Evolutionary conservation across 2,113 vertebrate genomes (phyloP).

Genomic region (Eudyptes chrysolophus): DNA sequence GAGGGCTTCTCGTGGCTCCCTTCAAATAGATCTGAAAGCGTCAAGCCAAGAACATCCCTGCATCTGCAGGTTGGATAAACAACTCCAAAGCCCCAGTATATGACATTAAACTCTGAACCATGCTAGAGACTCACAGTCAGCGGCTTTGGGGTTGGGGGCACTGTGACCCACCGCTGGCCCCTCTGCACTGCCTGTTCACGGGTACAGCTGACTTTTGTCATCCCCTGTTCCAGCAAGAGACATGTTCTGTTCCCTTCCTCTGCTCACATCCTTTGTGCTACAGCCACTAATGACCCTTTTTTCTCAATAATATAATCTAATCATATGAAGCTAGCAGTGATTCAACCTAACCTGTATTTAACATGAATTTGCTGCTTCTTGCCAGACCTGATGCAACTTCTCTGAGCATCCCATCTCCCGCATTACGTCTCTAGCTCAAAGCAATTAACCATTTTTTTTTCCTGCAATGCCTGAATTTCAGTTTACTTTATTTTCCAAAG

Average conservation of each 20-base stretch:
- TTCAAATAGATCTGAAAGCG: accelerated
- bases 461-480: background rate
- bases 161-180: background rate
- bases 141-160: accelerated
- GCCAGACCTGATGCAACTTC: constrained; percentile 9
- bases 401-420: background rate
- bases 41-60: background rate
- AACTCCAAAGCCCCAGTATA: background rate
- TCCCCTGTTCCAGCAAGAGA: background rate
- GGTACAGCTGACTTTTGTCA: background rate
- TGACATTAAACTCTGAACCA: background rate
- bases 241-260: background rate
- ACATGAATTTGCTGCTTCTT: background rate
- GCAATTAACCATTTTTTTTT: background rate
- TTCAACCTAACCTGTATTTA: constrained; percentile 3
- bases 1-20: background rate
- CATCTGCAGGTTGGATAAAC: accelerated
- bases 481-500: constrained; percentile 27
- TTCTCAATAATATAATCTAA: background rate
- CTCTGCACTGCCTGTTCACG: background rate
- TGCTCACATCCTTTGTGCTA: background rate
- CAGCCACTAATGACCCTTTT: background rate
- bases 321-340: background rate
- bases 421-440: background rate
- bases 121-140: accelerated